A percentile compares a stretch with the other conserved stretches of the same genome.
phyloP scores from a whole-genome alignment of 1,140 invertebrate genomes.

The Popillia japonica region DNA sequence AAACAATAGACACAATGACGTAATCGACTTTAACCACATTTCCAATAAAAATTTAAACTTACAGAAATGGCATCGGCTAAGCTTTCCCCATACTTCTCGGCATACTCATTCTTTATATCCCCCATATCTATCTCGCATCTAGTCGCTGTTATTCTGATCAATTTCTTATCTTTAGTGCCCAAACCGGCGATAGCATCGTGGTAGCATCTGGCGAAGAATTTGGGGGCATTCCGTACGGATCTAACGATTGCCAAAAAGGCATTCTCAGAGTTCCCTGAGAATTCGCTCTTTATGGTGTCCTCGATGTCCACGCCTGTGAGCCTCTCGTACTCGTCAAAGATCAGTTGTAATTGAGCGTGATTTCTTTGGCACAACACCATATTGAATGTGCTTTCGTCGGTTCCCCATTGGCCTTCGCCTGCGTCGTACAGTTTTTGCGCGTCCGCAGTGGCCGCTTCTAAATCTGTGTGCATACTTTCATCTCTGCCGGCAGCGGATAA shows the following conservation, averaged over 20 bases:
- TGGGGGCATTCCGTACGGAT: conserved; percentile 79
- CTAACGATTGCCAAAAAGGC: conserved; percentile 74
- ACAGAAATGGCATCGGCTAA: conserved; percentile 83
- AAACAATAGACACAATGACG: conserved; percentile 51
- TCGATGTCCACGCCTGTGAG: conserved; percentile 70
- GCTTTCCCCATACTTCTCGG: conserved; percentile 79
- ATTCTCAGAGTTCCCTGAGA: conserved; percentile 70
- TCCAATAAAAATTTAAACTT: conserved; percentile 50
- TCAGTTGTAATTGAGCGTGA: conserved; percentile 74
- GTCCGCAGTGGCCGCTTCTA: conserved; percentile 70
- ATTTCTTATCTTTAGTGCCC: conserved; percentile 84
- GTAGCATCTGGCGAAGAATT: conserved; percentile 86
- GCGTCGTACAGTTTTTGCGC: conserved; percentile 77
- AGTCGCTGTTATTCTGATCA: conserved; percentile 87
- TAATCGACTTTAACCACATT: not conserved
- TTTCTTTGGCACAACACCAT: conserved; percentile 80
- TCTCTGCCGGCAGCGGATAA: conserved; percentile 72
- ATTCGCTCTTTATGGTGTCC: conserved; percentile 71
- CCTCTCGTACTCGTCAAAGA: conserved; percentile 69
- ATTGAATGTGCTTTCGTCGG: conserved; percentile 87
- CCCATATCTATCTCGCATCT: conserved; percentile 89
- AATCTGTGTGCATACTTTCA: conserved; percentile 74
- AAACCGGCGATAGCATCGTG: conserved; percentile 70
- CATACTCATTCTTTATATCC: conserved; percentile 84
- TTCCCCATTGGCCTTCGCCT: conserved; percentile 81